Percentiles rank a stretch among this genome's conserved stretches.
Conservation (phyloP, 1,140 invertebrate genomes). For the Tetranychus cinnabarinus region DNA sequence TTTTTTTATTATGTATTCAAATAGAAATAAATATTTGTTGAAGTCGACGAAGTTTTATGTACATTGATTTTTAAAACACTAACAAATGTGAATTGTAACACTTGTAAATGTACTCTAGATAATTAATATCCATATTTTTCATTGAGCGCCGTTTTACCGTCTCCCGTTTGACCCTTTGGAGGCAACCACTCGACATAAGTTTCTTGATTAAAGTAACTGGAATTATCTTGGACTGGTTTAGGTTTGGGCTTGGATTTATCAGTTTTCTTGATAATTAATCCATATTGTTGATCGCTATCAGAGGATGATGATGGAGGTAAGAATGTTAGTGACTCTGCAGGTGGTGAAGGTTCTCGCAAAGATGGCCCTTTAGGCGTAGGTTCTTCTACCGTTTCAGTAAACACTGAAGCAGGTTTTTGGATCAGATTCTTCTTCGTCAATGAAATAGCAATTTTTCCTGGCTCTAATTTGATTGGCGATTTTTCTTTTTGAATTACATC, state of each 20-base stretch:
- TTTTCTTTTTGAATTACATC: not conserved
- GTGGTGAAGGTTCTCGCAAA: no score
- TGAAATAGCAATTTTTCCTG: not conserved
- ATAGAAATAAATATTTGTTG: no score
- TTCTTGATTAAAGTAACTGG: not conserved
- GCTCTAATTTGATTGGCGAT: not conserved
- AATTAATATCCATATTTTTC: conserved; percentile 9
- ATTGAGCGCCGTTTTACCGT: conserved; percentile 6
- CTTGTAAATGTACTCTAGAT: not conserved
- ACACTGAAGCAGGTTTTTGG: not conserved
- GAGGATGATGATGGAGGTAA: not conserved
- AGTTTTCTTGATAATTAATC: not conserved
- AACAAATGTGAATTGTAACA: no score
- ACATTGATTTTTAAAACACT: no score
- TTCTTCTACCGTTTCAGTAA: not conserved
- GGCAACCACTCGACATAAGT: conserved; percentile 8
- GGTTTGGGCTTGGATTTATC: not conserved
- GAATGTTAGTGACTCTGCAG: not conserved
- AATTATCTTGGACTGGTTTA: not conserved
- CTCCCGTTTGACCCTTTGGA: conserved; percentile 4
- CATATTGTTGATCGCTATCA: not conserved
- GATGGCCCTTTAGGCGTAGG: not conserved
- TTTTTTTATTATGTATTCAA: no score
- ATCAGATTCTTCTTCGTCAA: not conserved
- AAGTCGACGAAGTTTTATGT: no score